Evolutionary conservation across 2,888 invertebrate species (phyloP).

Genomic region (Drosophila anceps): DNA sequence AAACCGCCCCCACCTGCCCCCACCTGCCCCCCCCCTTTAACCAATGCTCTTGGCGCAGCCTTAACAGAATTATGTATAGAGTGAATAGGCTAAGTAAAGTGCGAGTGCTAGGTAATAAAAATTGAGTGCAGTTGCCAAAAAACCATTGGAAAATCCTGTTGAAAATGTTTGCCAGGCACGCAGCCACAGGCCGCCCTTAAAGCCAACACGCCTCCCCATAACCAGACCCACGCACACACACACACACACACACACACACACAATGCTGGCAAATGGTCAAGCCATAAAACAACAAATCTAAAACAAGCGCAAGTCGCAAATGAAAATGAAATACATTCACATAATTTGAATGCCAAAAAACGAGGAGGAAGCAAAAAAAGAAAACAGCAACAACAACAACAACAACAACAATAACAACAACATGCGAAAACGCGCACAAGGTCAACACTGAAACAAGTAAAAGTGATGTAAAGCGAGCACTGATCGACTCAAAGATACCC

Average conservation of each 20-base stretch:
- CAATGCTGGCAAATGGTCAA: constrained; percentile 65
- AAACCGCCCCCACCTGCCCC: rapidly evolving
- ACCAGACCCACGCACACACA: neutral
- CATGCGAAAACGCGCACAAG: constrained; percentile 28
- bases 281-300: constrained; percentile 56
- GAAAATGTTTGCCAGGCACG: constrained; percentile 67
- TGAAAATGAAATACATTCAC: constrained; percentile 69
- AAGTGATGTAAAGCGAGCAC: neutral
- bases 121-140: constrained; percentile 72
- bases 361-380: neutral
- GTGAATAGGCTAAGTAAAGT: constrained; percentile 51
- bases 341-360: constrained; percentile 62
- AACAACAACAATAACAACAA: too few relatives aligned
- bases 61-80: constrained; percentile 25
- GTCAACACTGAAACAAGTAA: constrained; percentile 28
- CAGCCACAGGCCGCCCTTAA: constrained; percentile 26
- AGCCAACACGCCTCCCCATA: neutral
- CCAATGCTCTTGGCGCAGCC: neutral
- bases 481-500: neutral
- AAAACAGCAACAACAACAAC: too few relatives aligned
- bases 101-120: constrained; percentile 66
- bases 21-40: neutral
- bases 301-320: constrained; percentile 59
- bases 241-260: neutral
- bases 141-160: constrained; percentile 49